Conservation (phyloP, 2,113 vertebrate species). For the Triplophysa tibetana region DNA sequence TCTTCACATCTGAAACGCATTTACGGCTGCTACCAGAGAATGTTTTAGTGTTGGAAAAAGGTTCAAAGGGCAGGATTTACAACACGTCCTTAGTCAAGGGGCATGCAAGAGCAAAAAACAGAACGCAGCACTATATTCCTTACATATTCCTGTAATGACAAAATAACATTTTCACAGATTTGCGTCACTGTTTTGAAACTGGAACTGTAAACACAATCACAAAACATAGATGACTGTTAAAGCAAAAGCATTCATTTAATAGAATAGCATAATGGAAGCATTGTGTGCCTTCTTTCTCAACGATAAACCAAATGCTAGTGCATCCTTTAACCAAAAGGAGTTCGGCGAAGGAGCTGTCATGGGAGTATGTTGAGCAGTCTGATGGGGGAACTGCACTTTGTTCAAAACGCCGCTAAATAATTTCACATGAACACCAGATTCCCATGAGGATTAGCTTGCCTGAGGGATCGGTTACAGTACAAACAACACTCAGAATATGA, state of each 20-base stretch:
- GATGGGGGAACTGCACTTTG: conserved; percentile 37
- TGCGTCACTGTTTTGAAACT: neutral
- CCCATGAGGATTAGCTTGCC: conserved; percentile 63
- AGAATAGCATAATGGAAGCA: neutral
- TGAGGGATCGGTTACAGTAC: conserved; percentile 60
- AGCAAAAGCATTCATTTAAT: neutral
- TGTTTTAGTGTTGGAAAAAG: conserved; percentile 39
- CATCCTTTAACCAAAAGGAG: neutral
- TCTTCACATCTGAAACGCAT: conserved; percentile 60
- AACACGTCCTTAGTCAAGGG: conserved; percentile 62
- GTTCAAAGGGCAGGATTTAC: conserved; percentile 48
- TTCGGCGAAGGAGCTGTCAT: neutral
- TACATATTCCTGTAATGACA: neutral
- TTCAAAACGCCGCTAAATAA: conserved; percentile 2
- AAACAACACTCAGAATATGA: conserved; percentile 41
- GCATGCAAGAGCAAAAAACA: conserved; percentile 9
- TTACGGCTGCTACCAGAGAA: conserved; percentile 55
- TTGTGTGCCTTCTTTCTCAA: neutral
- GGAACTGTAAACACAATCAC: neutral
- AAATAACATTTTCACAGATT: neutral
- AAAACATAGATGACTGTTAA: neutral
- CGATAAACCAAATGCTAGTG: neutral
- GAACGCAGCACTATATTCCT: neutral
- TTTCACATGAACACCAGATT: conserved; percentile 60
- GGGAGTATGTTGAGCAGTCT: neutral